These are phyloP conservation scores for Thaumetopoea pityocampa DNA, from an alignment of 1,140 invertebrate genomes.

Conservation along the genomic window DNA sequence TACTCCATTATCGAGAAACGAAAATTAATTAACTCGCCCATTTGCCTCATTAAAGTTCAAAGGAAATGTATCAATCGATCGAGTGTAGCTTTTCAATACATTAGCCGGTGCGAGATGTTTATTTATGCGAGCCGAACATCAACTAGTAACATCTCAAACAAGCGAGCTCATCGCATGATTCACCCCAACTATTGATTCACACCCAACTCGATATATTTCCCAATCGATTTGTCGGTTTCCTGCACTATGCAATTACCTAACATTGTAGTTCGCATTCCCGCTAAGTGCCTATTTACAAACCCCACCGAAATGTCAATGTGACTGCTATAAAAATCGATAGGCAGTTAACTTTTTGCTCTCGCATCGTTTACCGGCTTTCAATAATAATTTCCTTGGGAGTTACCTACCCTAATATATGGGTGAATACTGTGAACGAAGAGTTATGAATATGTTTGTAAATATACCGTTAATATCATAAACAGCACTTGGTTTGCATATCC, in stretches of 20 bases:
- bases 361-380: conserved; percentile 30
- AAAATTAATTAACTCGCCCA: conserved; percentile 18
- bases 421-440: conserved; percentile 32
- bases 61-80: conserved; percentile 27
- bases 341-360: conserved; percentile 35
- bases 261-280: conserved; percentile 14
- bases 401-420: conserved; percentile 36
- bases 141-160: conserved; percentile 24
- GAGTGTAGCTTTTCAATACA: conserved; percentile 15
- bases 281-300: conserved; percentile 14
- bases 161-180: conserved; percentile 30
- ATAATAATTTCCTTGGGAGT: conserved; percentile 32
- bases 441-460: conserved; percentile 43
- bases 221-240: conserved; percentile 23
- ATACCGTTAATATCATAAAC: conserved; percentile 54
- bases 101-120: conserved; percentile 23
- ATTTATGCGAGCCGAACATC: conserved; percentile 30
- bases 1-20: conserved; percentile 17
- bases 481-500: conserved; percentile 37
- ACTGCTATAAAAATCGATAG: conserved; percentile 39
- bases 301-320: conserved; percentile 35
- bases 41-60: conserved; percentile 21
- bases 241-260: conserved; percentile 22
- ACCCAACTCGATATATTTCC: conserved; percentile 24
- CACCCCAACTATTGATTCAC: conserved; percentile 23